phyloP scores from a whole-genome alignment of 2,888 invertebrate species.

The Pristionchus mayeri region DNA sequence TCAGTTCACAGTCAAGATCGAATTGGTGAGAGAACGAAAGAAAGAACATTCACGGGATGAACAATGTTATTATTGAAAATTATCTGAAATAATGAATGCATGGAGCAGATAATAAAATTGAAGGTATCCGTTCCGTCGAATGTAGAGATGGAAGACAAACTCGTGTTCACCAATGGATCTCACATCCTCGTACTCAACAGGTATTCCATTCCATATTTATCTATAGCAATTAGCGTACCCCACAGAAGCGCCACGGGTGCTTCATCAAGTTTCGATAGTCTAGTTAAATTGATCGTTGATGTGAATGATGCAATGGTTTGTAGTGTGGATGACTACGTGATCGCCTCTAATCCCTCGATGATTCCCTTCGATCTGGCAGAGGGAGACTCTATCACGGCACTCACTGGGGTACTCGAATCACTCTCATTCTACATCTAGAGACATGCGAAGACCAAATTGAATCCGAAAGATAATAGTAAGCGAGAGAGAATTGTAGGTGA shows the following conservation, averaged over 20 bases:
- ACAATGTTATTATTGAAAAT: no score
- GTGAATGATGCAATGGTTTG: not conserved
- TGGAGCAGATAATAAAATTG: not conserved
- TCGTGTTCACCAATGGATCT: constrained; percentile 41
- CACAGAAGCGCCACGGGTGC: no score
- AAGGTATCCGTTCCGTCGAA: not conserved
- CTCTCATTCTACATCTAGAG: not conserved
- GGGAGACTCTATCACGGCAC: constrained; percentile 36
- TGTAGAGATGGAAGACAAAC: not conserved
- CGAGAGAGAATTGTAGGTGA: not conserved
- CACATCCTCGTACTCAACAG: constrained; percentile 29
- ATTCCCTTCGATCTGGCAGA: constrained; percentile 44
- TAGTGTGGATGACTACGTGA: constrained; percentile 46
- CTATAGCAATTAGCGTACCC: no score
- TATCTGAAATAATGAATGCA: no score
- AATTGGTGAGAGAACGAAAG: constrained; percentile 12
- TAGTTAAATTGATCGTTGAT: not conserved
- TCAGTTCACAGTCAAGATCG: constrained; percentile 50
- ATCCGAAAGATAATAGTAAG: no score
- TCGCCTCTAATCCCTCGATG: constrained; percentile 19
- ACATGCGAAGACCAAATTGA: no score
- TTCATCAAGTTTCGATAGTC: no score
- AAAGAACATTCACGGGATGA: not conserved
- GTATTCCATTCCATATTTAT: no score
- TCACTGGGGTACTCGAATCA: not conserved